These are phyloP conservation scores for Eueremaeus valkanovi DNA, from an alignment of 2,888 invertebrate genomes.

Conservation along the genomic window DNA sequence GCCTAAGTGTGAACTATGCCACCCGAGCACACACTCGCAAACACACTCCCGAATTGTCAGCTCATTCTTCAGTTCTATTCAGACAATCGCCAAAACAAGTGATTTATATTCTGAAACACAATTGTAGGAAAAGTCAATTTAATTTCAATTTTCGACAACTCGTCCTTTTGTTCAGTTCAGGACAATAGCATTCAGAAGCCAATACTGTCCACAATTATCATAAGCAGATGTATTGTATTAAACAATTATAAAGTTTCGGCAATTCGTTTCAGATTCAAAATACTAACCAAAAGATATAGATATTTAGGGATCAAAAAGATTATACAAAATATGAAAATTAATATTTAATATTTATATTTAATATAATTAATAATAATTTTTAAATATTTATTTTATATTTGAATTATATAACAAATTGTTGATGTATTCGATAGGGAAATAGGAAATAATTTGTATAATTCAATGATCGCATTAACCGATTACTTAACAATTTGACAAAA, in stretches of 20 bases:
- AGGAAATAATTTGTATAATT: neutral
- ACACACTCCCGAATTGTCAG: neutral
- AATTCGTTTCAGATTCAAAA: neutral
- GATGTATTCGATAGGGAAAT: neutral
- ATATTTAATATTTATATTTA: neutral
- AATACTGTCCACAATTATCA: conserved; percentile 22
- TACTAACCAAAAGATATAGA: neutral
- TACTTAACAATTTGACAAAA: neutral
- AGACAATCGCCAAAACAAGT: conserved; percentile 1
- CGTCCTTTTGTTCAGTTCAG: conserved; percentile 8
- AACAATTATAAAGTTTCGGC: neutral
- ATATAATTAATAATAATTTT: neutral
- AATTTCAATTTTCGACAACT: conserved; percentile 23
- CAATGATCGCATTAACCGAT: neutral
- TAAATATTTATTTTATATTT: neutral
- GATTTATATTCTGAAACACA: neutral
- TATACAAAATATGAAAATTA: neutral
- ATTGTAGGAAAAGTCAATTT: conserved; percentile 26
- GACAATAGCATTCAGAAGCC: neutral
- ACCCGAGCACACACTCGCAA: no score
- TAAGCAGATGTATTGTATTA: neutral
- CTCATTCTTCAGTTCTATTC: neutral
- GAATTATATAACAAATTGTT: neutral
- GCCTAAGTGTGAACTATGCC: no score
- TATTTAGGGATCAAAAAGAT: no score